These are phyloP conservation scores for Macrophya alboannulata DNA, from an alignment of 2,888 invertebrate genomes.

Conservation along the genomic window DNA sequence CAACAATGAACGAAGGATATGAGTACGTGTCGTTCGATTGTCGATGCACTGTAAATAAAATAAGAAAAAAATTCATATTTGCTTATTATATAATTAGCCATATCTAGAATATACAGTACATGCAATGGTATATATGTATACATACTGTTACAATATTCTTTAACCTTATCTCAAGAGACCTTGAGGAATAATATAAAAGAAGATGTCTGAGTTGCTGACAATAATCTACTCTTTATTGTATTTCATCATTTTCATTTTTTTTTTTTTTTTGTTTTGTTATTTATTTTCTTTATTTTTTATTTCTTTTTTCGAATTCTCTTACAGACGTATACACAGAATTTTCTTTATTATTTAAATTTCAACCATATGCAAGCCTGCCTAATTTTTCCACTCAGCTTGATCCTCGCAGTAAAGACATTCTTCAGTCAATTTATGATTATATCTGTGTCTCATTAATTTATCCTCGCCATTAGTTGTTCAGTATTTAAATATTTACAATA, in stretches of 20 bases:
- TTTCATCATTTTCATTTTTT: neutral
- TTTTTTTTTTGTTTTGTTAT: neutral
- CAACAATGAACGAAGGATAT: slow-evolving; percentile 19
- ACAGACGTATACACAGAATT: neutral
- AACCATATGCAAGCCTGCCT: neutral
- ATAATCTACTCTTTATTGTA: neutral
- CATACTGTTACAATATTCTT: neutral
- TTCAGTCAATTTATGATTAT: neutral
- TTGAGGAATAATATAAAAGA: neutral
- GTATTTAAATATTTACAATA: no score
- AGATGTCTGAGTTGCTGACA: neutral
- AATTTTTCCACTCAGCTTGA: neutral
- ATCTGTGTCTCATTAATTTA: neutral
- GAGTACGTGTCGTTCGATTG: slow-evolving; percentile 1
- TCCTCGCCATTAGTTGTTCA: neutral
- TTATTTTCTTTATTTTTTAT: neutral
- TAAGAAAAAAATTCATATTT: neutral
- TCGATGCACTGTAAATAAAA: neutral
- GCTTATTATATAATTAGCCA: neutral
- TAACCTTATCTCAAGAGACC: neutral
- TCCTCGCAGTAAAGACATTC: neutral
- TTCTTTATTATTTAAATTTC: slow-evolving; percentile 13
- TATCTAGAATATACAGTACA: neutral
- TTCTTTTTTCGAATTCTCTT: neutral
- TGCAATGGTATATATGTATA: neutral